Base-by-base conservation (phyloP, 2,797 vertebrate species). In the Gobio occitaniae region DNA sequence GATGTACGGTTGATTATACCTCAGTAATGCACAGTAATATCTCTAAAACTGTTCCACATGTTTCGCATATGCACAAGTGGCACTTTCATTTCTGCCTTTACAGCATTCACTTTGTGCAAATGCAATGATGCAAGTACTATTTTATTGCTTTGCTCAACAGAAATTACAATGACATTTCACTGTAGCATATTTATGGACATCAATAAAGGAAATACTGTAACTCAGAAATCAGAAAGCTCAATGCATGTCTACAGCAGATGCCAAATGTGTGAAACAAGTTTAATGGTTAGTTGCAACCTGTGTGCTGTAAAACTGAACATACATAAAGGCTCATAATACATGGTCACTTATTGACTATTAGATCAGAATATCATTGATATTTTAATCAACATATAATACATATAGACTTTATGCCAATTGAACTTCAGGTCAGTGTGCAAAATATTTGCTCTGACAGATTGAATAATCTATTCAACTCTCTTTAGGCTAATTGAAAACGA, bases 401-500 rank as follows among this genome's bases (percentile, higher is more conserved):
- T 52, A 52, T 6, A 50, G 48, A 50, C 48, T 50, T 50, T 15
- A 13, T 44, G 38, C 29, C 4, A 54, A 19, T 36, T 56, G 16
- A 10, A 78, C 19, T 52, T 50, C 6, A 71, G 41, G 21, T 71
- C 47, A 29, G 15, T 32, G 16, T 12, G 48, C 41, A 50, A n/a
- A 15, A 59, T 41, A 47, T 69, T 59, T 36, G 7, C 21, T 52
- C n/a, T 76, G 70, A 54, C 25, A 50, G 16, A 17, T 4, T 29
- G 16, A 59, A 25, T 50, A 32, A n/a, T 75, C 11, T 19, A 38
- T 81, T 17, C 21, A 11, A 90, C 89, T 75, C 66, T 87, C 84
- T 90, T 66, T 91, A 99, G 98, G 97, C 95, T 99, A 84, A 97
- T 97, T 78, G 95, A 93, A 90, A 99, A 99, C 90, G 91, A 89